Evolutionary conservation across 2,797 vertebrate genomes (phyloP).

Genomic region (Ctenopoma multispine): DNA sequence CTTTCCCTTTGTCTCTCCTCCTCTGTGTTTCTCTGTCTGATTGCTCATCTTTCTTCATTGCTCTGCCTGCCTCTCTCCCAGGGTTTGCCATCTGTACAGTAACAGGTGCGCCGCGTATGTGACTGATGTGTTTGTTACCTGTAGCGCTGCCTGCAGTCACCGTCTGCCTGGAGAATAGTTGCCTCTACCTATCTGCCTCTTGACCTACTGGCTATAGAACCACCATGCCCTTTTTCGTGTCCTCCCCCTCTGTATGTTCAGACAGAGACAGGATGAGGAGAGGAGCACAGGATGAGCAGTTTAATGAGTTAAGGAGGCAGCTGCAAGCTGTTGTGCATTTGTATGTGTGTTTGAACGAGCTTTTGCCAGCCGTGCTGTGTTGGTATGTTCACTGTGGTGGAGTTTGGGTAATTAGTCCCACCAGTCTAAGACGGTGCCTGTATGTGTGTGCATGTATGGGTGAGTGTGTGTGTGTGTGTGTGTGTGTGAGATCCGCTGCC

Average conservation of each 20-base stretch:
- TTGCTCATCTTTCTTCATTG: constrained; percentile 78
- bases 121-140: constrained; percentile 81
- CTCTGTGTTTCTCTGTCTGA: constrained; percentile 58
- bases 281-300: constrained; percentile 18
- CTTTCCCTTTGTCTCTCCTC: constrained; percentile 48
- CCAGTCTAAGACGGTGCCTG: constrained; percentile 40
- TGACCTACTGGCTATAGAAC: constrained; percentile 50
- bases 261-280: constrained; percentile 36
- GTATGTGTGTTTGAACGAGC: constrained; percentile 48
- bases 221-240: constrained; percentile 15
- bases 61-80: constrained; percentile 67
- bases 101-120: constrained; percentile 77
- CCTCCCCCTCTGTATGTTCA: constrained; percentile 33
- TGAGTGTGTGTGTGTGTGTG: constrained; percentile 36
- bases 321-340: constrained; percentile 58
- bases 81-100: constrained; percentile 80
- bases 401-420: constrained; percentile 83
- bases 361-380: constrained; percentile 54
- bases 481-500: constrained; percentile 14
- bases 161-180: constrained; percentile 51
- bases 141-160: constrained; percentile 76
- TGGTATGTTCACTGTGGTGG: constrained; percentile 46
- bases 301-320: constrained; percentile 58
- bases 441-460: constrained; percentile 19
- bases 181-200: constrained; percentile 49